A percentile compares a stretch with the other conserved stretches of the same genome.
These are phyloP conservation scores for Echiichthys vipera DNA, from an alignment of 2,797 vertebrate genomes.

Conservation along the genomic window DNA sequence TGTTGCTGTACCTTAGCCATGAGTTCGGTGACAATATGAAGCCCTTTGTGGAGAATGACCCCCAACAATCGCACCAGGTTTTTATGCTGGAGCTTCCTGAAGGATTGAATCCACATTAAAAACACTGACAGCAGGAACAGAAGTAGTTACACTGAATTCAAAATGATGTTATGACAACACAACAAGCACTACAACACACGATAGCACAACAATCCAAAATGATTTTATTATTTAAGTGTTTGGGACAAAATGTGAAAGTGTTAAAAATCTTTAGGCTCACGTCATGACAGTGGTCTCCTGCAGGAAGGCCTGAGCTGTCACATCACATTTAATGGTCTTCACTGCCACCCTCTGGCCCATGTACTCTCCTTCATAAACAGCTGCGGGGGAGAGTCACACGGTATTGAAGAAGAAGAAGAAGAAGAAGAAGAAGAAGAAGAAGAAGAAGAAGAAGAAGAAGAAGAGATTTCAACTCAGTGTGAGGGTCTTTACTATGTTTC, in stretches of 20 bases:
- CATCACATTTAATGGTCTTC: slow-evolving; percentile 94
- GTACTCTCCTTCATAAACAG: slow-evolving; percentile 89
- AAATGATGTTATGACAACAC: no score
- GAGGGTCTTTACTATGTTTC: no score
- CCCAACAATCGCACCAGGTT: slow-evolving; percentile 92
- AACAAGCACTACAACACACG: no score
- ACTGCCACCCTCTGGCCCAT: slow-evolving; percentile 93
- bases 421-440: no score
- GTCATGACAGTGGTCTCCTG: slow-evolving; percentile 93
- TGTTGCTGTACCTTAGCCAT: slow-evolving; percentile 90
- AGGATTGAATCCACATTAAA: slow-evolving; percentile 2
- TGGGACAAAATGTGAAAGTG: background rate
- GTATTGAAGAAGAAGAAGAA: no score
- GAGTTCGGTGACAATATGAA: slow-evolving; percentile 93
- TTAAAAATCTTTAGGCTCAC: slow-evolving; percentile 77
- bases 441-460: no score
- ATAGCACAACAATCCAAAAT: background rate
- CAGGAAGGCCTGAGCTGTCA: slow-evolving; percentile 91
- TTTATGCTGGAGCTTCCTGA: slow-evolving; percentile 91
- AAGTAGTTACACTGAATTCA: background rate
- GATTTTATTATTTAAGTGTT: background rate
- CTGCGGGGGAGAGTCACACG: slow-evolving; percentile 65
- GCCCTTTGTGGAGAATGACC: slow-evolving; percentile 91
- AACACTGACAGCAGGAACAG: background rate
- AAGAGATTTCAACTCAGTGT: no score